Conservation (phyloP, 2,113 vertebrate species). For the Paracanthobrama guichenoti region DNA sequence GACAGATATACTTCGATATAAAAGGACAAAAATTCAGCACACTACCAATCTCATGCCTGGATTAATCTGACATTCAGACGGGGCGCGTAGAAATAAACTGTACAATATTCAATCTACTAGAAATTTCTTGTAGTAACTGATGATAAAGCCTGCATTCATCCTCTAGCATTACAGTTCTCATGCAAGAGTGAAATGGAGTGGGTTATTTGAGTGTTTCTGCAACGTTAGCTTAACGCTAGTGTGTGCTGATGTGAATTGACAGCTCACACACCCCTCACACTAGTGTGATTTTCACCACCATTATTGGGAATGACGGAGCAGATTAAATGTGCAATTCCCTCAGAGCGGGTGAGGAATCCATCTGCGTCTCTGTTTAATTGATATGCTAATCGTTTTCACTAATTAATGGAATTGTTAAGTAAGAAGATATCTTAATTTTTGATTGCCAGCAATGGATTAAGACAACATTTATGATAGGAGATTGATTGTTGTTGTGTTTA, state of each 20-base stretch:
- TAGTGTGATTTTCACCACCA: conserved; percentile 70
- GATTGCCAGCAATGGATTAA: conserved; percentile 76
- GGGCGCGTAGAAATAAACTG: neutral
- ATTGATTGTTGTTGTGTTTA: neutral
- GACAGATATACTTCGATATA: neutral
- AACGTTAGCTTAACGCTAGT: conserved; percentile 41
- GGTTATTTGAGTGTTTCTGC: conserved; percentile 39
- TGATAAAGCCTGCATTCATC: conserved; percentile 21
- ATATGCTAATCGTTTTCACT: conserved; percentile 78
- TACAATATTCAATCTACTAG: neutral
- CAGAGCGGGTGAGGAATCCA: conserved; percentile 75
- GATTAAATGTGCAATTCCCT: conserved; percentile 85
- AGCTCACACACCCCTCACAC: conserved; percentile 77
- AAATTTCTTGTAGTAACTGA: neutral
- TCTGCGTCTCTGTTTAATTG: conserved; percentile 76
- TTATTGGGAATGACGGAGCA: conserved; percentile 85
- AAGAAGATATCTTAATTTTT: conserved; percentile 67
- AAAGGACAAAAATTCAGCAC: neutral
- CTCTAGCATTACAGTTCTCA: neutral
- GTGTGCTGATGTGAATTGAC: conserved; percentile 79
- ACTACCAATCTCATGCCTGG: neutral
- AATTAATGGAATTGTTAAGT: conserved; percentile 88
- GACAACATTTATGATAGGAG: conserved; percentile 71
- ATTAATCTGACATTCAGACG: neutral
- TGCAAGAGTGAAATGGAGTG: conserved; percentile 13